Evolutionary conservation across 2,888 invertebrate species (phyloP).

Genomic region (Tromatobia lineatoria): DNA sequence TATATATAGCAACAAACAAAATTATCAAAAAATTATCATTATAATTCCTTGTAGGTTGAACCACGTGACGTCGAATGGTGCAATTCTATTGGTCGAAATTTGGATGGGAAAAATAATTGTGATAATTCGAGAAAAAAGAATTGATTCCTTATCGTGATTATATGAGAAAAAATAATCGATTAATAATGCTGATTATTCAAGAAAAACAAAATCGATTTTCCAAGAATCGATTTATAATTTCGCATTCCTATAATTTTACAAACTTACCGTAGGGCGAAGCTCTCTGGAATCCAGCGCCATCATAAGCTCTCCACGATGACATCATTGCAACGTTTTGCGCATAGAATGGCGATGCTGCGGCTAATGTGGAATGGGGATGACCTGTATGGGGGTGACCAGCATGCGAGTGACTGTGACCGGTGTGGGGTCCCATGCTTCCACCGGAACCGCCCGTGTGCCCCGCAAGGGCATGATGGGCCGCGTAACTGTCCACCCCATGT

Average conservation of each 20-base stretch:
- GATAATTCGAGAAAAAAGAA: no score
- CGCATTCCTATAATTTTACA: not conserved
- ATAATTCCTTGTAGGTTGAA: no score
- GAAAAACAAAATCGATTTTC: no score
- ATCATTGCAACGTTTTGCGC: slow-evolving; percentile 93
- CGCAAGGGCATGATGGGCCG: slow-evolving; percentile 82
- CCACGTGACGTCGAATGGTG: no score
- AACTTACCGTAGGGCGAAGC: slow-evolving; percentile 92
- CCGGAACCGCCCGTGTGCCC: slow-evolving; percentile 82
- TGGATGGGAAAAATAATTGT: no score
- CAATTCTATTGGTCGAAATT: no score
- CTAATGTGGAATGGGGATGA: slow-evolving; percentile 87
- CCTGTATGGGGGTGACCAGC: slow-evolving; percentile 85
- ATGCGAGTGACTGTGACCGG: slow-evolving; percentile 79
- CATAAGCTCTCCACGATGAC: slow-evolving; percentile 92
- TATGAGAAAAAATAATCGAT: no score
- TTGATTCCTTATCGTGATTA: no score
- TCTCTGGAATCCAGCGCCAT: slow-evolving; percentile 91
- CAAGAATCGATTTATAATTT: no score
- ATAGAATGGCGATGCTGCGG: slow-evolving; percentile 89
- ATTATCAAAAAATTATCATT: no score
- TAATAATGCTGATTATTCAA: no score
- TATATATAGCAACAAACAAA: no score
- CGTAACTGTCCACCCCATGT: slow-evolving; percentile 84
- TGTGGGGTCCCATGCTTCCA: slow-evolving; percentile 82